Evolutionary conservation across 2,797 vertebrate species (phyloP), one percentile per base, ranked within the genome.

Genomic region (Gobionotothen gibberifrons): DNA sequence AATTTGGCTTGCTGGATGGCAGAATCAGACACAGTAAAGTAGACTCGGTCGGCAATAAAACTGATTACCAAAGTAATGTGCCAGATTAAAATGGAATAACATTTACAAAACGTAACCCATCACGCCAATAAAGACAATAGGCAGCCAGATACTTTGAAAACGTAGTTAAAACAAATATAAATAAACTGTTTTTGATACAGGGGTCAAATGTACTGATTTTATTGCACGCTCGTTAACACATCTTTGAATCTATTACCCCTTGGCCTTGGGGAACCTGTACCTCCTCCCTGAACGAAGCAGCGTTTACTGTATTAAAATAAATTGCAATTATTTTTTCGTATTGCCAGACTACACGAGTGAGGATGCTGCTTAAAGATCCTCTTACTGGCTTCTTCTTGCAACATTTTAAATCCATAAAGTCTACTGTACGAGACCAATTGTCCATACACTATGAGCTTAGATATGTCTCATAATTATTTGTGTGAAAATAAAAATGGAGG

Each of bases 1-100:
- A 49, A 49, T 48, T 73, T 32, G n/a, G 17, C 61, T 65, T 32
- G 16, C 29, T 40, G 60, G 16, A 10, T 47, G 12, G 32, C 32
- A 40, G 26, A 51, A 59, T 9, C 39, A 44, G 14, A 17, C 0
- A 14, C 3, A 15, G 4, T 36, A 26, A 39, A 59, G 40, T n/a
- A 21, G 15, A 67, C 13, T 46, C 16, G 17, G 22, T 40, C 7
- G 2, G 21, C 6, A n/a, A 16, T 60, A 12, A 68, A 61, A 40
- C 26, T 19, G 17, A 62, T 43, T 43, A 53, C 2, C 17, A 59
- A 53, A 62, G 17, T 39, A 36, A 56, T 56, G 36, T 39, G 47
- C 1, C 11, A 12, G 3, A 61, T 12, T 52, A 44, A 32, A 56
- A 17, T 9, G 6, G 9, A 48, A 16, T 39, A 13, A 9, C 2